Percentiles rank a stretch among this genome's conserved stretches.
Evolutionary conservation across 2,113 vertebrate genomes (phyloP).

Genomic region (Noturus placidus): DNA sequence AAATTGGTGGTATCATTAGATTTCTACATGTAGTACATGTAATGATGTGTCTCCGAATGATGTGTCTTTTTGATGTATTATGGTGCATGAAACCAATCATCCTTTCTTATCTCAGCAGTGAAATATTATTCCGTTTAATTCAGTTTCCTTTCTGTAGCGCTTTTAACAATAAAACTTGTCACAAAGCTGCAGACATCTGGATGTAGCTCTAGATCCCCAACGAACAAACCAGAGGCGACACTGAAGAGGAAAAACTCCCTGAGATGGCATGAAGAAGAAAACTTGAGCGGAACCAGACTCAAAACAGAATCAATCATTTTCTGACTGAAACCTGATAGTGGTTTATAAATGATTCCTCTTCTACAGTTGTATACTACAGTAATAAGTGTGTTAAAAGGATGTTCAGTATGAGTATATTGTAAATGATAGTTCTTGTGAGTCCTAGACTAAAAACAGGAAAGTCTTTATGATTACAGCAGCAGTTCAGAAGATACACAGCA

Average conservation of each 20-base stretch:
- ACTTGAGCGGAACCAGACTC: not conserved
- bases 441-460: not conserved
- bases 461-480: not conserved
- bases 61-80: conserved; percentile 1
- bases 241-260: not conserved
- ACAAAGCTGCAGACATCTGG: not conserved
- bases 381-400: not conserved
- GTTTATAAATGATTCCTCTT: not conserved
- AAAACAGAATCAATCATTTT: not conserved
- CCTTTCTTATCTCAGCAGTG: not conserved
- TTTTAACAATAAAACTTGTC: conserved; percentile 4
- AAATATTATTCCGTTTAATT: conserved; percentile 7
- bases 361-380: not conserved
- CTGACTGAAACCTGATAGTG: not conserved
- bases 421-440: too few species aligned
- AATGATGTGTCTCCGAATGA: not conserved
- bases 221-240: not conserved
- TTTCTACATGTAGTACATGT: not conserved
- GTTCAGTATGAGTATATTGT: not conserved
- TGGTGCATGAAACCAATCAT: not conserved
- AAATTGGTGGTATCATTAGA: not conserved
- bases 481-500: not conserved
- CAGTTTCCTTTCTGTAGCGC: not conserved
- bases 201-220: not conserved
- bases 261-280: not conserved